These are phyloP conservation scores for Turnix velox DNA, from an alignment of 2,113 vertebrate species.

Conservation along the genomic window DNA sequence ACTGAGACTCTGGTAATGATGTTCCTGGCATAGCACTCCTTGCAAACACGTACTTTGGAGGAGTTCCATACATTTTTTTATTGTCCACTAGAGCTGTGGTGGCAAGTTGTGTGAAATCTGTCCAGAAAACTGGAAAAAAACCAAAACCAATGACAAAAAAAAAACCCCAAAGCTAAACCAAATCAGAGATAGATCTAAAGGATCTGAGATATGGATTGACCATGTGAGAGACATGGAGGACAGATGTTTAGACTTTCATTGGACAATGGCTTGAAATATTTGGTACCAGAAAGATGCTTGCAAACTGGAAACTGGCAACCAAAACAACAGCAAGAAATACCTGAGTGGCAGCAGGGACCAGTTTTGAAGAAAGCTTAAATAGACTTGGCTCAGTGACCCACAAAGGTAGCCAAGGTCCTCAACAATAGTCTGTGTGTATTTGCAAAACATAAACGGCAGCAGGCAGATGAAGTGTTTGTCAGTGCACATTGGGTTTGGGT, in stretches of 20 bases:
- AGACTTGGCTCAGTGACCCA: neutral
- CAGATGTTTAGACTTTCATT: neutral
- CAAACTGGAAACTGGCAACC: neutral
- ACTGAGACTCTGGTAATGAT: conserved; percentile 42
- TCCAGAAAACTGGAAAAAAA: conserved; percentile 44
- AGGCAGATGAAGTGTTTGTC: neutral
- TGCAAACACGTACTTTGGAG: conserved; percentile 49
- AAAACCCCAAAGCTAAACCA: neutral
- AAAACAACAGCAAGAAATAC: neutral
- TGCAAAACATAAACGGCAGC: neutral
- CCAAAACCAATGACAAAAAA: neutral
- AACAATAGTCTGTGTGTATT: neutral
- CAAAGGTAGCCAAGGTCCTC: neutral
- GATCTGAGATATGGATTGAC: neutral
- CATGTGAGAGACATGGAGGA: neutral
- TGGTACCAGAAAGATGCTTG: neutral
- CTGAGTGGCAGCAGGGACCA: neutral
- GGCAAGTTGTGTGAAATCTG: conserved; percentile 41
- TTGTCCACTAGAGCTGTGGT: conserved; percentile 23
- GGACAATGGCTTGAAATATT: neutral
- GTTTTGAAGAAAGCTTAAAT: neutral
- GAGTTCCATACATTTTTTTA: conserved; percentile 36
- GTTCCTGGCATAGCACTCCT: conserved; percentile 46
- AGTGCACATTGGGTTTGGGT: neutral
- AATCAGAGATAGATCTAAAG: neutral